Conservation (phyloP, 2,113 vertebrate species). For the Onychorhynchus coronatus region DNA sequence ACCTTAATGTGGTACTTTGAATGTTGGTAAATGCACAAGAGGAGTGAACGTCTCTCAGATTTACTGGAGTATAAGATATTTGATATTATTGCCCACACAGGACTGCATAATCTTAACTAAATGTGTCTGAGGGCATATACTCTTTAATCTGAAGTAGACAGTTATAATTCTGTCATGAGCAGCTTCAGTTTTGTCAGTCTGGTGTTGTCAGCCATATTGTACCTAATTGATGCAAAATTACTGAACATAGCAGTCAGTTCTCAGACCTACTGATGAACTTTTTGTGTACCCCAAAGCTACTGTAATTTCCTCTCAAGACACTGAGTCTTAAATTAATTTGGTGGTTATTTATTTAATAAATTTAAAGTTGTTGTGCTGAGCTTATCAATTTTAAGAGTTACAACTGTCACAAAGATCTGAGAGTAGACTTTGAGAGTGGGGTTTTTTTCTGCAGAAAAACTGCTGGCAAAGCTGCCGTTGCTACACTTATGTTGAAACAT, state of each 20-base stretch:
- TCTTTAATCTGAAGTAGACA: neutral
- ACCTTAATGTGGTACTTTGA: neutral
- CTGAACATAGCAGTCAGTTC: neutral
- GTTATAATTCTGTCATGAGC: neutral
- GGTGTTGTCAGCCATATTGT: accelerated
- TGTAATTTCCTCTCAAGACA: neutral
- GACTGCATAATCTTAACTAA: neutral
- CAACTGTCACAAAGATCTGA: neutral
- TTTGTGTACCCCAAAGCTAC: neutral
- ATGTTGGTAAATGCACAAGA: neutral
- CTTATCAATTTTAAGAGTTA: neutral
- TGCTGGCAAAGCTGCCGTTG: neutral
- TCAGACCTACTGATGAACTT: neutral
- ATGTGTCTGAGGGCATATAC: neutral
- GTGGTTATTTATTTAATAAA: neutral
- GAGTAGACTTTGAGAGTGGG: neutral
- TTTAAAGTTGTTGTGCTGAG: neutral
- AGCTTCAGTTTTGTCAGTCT: neutral
- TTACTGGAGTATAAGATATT: neutral
- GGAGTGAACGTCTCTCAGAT: neutral
- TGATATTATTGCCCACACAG: neutral
- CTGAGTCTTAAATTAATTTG: neutral
- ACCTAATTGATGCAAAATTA: neutral
- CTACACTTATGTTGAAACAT: neutral
- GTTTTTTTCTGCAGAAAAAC: neutral